Evolutionary conservation across 2,113 vertebrate genomes (phyloP), one percentile per base, ranked within the genome.

Genomic region (Dromaius novaehollandiae): DNA sequence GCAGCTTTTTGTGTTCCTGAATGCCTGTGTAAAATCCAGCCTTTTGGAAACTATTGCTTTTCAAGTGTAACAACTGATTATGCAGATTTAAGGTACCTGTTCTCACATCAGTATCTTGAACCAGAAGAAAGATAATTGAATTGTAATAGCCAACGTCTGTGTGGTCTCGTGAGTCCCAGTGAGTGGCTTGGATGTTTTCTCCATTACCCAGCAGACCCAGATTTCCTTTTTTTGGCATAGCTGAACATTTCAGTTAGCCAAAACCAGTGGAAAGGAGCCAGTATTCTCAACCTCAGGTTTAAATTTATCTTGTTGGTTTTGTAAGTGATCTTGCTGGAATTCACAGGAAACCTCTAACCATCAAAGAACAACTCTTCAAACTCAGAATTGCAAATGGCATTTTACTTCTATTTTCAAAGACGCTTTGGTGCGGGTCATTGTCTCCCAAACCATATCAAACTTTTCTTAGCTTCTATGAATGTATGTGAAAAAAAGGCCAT

Each of bases 301-400:
- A 96, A 96, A 96, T 97, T 96, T 96, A 22, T 94, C 95, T 75
- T 94, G 82, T 60, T 94, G 94, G 88, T 97, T 95, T 81, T 95
- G 82, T 86, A 86, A 95, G 71, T 48, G 85, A 11, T 96, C 79
- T 94, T 94, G 76, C 76, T 95, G 85, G 76, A 60, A 73, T 96
- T 94, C 68, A 77, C 82, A 88, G n/a, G 92, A 95, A 95, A 93
- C 82, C 89, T 95, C 71, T 96, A 50, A 90, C 87, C 73, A 70
- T 92, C 50, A 34, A 76, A 88, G 84, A 71, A 55, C 68, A 92
- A 90, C 36, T 91, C 71, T 89, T 91, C 58, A 71, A 93, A 46
- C 91, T 88, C 88, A 83, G 86, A 95, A 75, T 36, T 80, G 82
- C 82, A 97, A 94, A 95, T 83, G 75, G n/a, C 91, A 94, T 96